Conservation (phyloP, 2,888 invertebrate species). For the Andrena marginata region DNA sequence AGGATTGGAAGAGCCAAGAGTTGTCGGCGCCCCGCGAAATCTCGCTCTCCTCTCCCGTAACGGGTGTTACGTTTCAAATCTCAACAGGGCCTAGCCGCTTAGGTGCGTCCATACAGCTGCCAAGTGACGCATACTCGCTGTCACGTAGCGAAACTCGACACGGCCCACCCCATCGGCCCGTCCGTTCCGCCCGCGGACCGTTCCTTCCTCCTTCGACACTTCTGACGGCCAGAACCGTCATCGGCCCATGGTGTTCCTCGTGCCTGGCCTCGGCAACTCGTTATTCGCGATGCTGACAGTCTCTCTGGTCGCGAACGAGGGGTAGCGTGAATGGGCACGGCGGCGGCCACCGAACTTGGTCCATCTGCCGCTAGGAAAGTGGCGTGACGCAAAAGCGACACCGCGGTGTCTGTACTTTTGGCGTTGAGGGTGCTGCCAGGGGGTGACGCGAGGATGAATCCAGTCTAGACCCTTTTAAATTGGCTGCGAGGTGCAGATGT, state of each 20-base stretch:
- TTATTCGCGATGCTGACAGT: conserved; percentile 18
- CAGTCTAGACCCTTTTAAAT: not conserved
- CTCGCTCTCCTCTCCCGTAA: conserved; percentile 52
- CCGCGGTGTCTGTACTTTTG: not conserved
- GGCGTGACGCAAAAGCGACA: conserved; percentile 10
- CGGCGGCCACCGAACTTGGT: conserved; percentile 12
- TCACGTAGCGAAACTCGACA: conserved; percentile 73
- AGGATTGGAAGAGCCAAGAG: conserved; percentile 23
- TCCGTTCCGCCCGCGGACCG: conserved; percentile 12
- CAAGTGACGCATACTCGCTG: conserved; percentile 75
- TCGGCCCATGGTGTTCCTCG: not conserved
- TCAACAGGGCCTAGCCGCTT: conserved; percentile 70
- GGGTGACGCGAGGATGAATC: not conserved
- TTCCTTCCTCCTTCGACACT: conserved; percentile 20
- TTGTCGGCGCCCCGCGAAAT: conserved; percentile 56
- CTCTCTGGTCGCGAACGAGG: conserved; percentile 13
- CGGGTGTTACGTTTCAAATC: conserved; percentile 80
- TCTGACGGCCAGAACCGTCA: not conserved
- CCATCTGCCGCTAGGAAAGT: conserved; percentile 25
- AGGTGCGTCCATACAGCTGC: conserved; percentile 70
- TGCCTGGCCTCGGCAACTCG: conserved; percentile 16
- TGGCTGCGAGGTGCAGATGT: not conserved
- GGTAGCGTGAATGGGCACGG: conserved; percentile 20
- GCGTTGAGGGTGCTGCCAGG: not conserved
- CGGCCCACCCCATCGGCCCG: conserved; percentile 61